Evolutionary conservation across 1,140 invertebrate species (phyloP), one percentile per base, ranked within the genome.

Genomic region (Drosophila leontia): DNA sequence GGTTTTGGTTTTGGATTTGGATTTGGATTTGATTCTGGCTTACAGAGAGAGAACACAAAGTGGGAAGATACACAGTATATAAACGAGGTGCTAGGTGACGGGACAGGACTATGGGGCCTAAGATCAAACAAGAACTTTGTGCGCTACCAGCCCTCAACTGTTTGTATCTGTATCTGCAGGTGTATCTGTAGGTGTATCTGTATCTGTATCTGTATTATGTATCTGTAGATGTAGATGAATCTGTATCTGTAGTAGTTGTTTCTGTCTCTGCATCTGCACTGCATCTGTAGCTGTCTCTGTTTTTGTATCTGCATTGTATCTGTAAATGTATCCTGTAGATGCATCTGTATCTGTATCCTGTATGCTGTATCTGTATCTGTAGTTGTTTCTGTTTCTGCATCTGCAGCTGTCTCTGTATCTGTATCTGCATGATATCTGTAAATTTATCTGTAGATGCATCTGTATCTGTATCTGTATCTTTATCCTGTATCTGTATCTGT

Each of bases 61-160:
- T 39, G 42, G 45, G 29, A 34, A 69, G 64, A 13, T 34, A 32
- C 26, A 68, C 37, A 64, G 13, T 51, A 9, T 51, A 26, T 29
- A 26, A 59, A 60, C 39, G 32, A 44, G 55, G 58, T 67, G 63
- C 53, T 26, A 6, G 13, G 35, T 56, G 58, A 37, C 42, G 32
- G 42, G 41, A 63, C 47, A 63, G 48, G 63, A 64, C 53, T 42
- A 29, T 29, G 23, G 41, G 42, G 41, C 68, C 44, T 57, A 39
- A 17, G 35, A 51, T 34, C 61, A 75, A 51, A 71, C 42, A 47
- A 55, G 56, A 64, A 65, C 39, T 45, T 62, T 68, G 67, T 70
- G 67, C 67, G 42, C 41, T 67, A 64, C 42, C 35, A 67, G 45
- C 32, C 42, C 45, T 45, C 26, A 59, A 13, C 15, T 45, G 37